A percentile compares a stretch with the other conserved stretches of the same genome.
These are phyloP conservation scores for Lasiurus borealis DNA, from an alignment of 2,113 vertebrate genomes.

Conservation along the genomic window DNA sequence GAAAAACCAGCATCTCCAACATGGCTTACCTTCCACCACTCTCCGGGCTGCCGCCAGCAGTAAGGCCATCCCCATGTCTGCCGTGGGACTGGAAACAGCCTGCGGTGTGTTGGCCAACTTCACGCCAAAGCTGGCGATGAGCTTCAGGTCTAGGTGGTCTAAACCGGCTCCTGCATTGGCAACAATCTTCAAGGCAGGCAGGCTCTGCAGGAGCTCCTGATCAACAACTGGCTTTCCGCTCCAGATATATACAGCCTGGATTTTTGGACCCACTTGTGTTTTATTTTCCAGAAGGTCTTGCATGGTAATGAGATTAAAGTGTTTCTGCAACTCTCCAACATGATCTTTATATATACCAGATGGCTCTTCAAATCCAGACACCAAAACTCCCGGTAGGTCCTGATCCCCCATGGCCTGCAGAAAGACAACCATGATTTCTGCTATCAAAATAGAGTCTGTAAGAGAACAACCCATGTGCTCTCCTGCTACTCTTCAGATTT, in stretches of 20 bases:
- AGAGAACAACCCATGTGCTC: not conserved
- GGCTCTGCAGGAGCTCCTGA: constrained; percentile 82
- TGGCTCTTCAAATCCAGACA: constrained; percentile 79
- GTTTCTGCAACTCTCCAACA: constrained; percentile 83
- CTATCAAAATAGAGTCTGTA: not conserved
- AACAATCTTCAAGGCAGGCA: constrained; percentile 89
- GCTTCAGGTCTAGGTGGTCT: constrained; percentile 89
- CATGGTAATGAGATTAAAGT: constrained; percentile 87
- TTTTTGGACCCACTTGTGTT: constrained; percentile 82
- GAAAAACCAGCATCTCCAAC: not conserved
- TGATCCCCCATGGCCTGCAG: constrained; percentile 83
- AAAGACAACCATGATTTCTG: not conserved
- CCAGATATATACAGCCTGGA: constrained; percentile 86
- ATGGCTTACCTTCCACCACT: constrained; percentile 86
- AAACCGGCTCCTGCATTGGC: constrained; percentile 88
- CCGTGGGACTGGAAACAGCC: constrained; percentile 87
- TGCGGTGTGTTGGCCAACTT: constrained; percentile 89
- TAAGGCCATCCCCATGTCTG: constrained; percentile 90
- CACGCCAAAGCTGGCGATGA: constrained; percentile 86
- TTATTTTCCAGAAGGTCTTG: constrained; percentile 85
- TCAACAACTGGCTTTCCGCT: constrained; percentile 70
- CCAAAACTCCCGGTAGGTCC: constrained; percentile 80
- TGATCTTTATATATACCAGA: constrained; percentile 79
- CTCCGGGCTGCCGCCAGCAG: constrained; percentile 90
- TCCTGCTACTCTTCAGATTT: not conserved